These are phyloP conservation scores for Drosophila leonis DNA, from an alignment of 2,888 invertebrate genomes.

Conservation along the genomic window DNA sequence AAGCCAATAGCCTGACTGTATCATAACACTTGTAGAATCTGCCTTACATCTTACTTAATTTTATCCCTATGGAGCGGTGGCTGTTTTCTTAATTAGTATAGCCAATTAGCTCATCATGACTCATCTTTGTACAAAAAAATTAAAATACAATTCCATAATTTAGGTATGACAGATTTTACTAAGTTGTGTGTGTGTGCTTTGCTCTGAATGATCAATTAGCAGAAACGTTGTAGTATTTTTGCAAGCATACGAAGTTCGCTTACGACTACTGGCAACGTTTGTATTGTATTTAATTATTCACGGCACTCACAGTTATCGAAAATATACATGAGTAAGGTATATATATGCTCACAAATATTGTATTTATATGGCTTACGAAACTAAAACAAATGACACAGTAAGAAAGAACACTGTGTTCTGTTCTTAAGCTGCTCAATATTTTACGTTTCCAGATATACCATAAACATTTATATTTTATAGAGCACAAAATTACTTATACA, in stretches of 20 bases:
- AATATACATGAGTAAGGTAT: no score
- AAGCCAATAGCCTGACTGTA: neutral
- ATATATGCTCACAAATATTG: neutral
- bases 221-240: neutral
- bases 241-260: neutral
- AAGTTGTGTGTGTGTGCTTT: neutral
- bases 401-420: no score
- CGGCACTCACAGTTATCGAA: neutral
- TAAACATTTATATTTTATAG: neutral
- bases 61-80: constrained; percentile 12
- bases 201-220: neutral
- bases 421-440: no score
- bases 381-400: neutral
- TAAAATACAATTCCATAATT: constrained; percentile 16
- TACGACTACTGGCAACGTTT: neutral
- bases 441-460: neutral
- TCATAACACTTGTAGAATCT: constrained; percentile 7
- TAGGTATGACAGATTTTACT: constrained; percentile 27
- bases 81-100: constrained; percentile 43
- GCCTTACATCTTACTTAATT: constrained; percentile 21
- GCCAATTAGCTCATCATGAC: constrained; percentile 45
- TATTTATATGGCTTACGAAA: neutral
- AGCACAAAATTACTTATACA: no score
- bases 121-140: constrained; percentile 15
- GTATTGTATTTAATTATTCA: neutral